phyloP scores from a whole-genome alignment of 2,113 vertebrate genomes.

The Malurus elegans region DNA sequence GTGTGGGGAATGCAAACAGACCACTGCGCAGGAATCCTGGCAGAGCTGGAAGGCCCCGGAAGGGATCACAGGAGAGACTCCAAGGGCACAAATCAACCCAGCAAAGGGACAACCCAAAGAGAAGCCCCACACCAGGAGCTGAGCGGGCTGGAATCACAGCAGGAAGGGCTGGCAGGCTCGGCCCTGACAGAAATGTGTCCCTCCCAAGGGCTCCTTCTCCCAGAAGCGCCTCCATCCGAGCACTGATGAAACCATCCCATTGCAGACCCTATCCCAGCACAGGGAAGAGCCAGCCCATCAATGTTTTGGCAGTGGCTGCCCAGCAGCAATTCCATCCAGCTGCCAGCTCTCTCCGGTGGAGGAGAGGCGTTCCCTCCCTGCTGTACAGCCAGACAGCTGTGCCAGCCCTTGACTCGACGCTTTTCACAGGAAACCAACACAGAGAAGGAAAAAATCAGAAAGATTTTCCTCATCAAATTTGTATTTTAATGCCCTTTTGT shows the following conservation, averaged over 20 bases:
- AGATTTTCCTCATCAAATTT: conserved; percentile 3
- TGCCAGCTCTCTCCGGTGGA: not conserved
- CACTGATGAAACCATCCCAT: not conserved
- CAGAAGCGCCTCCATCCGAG: not conserved
- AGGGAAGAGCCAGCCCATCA: accelerated
- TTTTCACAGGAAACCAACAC: not conserved
- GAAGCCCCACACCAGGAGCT: accelerated
- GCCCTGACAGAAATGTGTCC: not conserved
- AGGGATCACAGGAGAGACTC: not conserved
- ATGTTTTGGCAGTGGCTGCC: not conserved
- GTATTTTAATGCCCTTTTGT: conserved; percentile 2
- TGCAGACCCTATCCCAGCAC: not conserved
- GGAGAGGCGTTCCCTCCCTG: conserved; percentile 5
- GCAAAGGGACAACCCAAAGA: not conserved
- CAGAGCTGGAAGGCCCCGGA: not conserved
- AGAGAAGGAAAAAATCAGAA: not conserved
- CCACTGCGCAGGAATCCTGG: not conserved
- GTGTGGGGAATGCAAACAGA: not conserved
- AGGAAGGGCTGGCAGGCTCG: not conserved
- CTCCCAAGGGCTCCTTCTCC: not conserved
- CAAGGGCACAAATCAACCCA: not conserved
- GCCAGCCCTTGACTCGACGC: not conserved
- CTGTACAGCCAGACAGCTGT: not conserved
- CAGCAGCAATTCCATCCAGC: not conserved
- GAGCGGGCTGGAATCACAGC: not conserved